A percentile compares a stretch with the other conserved stretches of the same genome.
phyloP scores from a whole-genome alignment of 2,888 invertebrate species.

The Yponomeuta cagnagella region DNA sequence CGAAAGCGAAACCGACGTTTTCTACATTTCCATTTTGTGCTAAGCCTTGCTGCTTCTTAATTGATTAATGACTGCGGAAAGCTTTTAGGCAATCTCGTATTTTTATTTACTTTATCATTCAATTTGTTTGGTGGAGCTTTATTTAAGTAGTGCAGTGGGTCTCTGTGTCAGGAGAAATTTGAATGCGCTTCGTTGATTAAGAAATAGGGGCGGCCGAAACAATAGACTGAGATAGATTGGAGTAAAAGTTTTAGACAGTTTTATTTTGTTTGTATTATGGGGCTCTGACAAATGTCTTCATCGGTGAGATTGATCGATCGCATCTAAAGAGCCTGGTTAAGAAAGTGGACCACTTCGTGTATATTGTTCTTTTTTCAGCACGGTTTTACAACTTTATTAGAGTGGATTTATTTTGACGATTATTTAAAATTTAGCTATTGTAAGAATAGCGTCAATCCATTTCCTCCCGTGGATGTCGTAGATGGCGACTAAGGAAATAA shows the following conservation, averaged over 20 bases:
- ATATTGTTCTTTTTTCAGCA: neutral
- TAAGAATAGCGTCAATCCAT: too few relatives aligned
- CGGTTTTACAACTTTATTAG: too few relatives aligned
- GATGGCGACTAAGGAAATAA: too few relatives aligned
- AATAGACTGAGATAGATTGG: neutral
- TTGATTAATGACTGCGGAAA: slow-evolving; percentile 10
- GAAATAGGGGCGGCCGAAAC: slow-evolving; percentile 18
- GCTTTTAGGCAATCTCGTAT: slow-evolving; percentile 8
- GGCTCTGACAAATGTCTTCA: neutral
- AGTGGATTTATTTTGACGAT: too few relatives aligned
- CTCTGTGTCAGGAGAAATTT: slow-evolving; percentile 11
- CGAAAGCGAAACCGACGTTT: neutral
- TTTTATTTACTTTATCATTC: slow-evolving; percentile 2
- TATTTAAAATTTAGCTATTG: too few relatives aligned
- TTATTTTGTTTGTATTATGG: neutral
- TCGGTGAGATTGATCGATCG: neutral
- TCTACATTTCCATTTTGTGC: neutral
- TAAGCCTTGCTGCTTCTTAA: neutral
- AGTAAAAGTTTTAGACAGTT: neutral
- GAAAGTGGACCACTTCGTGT: neutral
- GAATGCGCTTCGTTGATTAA: slow-evolving; percentile 8
- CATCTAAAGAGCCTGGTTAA: neutral
- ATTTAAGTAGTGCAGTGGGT: slow-evolving; percentile 12
- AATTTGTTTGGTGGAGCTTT: neutral
- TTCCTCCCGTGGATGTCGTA: too few relatives aligned